phyloP scores from a whole-genome alignment of 2,888 invertebrate species.

The Pachliopta kotzebuea region DNA sequence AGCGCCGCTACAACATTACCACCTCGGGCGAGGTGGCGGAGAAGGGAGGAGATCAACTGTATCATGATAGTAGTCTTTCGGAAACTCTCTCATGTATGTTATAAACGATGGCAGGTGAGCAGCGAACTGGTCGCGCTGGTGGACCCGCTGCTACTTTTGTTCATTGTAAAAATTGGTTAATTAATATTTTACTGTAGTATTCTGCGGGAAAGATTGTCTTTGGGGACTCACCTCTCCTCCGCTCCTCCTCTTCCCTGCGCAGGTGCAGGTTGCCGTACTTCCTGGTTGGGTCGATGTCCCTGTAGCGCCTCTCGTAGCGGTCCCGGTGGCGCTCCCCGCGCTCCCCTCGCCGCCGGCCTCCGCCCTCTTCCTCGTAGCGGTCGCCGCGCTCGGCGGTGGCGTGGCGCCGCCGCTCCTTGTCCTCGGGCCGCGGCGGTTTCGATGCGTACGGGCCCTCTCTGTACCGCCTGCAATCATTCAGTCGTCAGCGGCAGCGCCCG shows the following conservation, averaged over 20 bases:
- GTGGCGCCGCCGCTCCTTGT: constrained; percentile 55
- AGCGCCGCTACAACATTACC: neutral
- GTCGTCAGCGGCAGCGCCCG: neutral
- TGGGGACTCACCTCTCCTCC: constrained; percentile 49
- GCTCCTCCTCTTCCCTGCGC: constrained; percentile 54
- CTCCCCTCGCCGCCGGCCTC: constrained; percentile 50
- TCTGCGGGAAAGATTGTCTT: neutral
- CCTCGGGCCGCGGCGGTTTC: constrained; percentile 68
- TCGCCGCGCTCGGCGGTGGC: constrained; percentile 56
- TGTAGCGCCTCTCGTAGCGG: constrained; percentile 51
- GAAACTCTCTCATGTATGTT: too few species aligned
- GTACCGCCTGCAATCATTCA: constrained; percentile 56
- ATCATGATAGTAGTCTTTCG: too few species aligned
- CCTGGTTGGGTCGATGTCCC: constrained; percentile 64
- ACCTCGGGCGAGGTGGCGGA: too few species aligned
- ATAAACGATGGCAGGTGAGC: too few species aligned
- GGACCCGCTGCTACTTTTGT: too few species aligned
- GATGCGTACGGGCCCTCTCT: constrained; percentile 75
- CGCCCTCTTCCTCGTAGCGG: constrained; percentile 49
- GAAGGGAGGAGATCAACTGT: too few species aligned
- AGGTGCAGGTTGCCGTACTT: constrained; percentile 56
- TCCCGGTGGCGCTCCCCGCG: constrained; percentile 49
- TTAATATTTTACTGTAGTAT: too few species aligned
- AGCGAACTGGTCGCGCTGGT: too few species aligned
- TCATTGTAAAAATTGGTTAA: too few species aligned